phyloP scores from a whole-genome alignment of 2,888 invertebrate species.

The Phengaris alcon region DNA sequence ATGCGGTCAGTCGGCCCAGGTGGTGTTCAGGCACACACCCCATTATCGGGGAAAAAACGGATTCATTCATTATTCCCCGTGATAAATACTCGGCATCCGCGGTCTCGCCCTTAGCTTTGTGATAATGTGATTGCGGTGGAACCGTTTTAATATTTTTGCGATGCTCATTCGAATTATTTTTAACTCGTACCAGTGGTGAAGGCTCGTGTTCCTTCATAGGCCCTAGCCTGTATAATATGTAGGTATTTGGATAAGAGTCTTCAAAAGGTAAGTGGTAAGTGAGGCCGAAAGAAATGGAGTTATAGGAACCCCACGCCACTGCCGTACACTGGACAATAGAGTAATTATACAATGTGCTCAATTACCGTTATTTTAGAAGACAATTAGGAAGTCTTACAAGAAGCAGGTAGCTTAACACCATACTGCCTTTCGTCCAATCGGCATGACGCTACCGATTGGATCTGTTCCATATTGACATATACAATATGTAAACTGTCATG shows the following conservation, averaged over 20 bases:
- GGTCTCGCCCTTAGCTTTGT: slow-evolving; percentile 55
- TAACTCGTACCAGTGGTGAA: neutral
- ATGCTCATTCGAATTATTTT: neutral
- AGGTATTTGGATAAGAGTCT: too few relatives aligned
- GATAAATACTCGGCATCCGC: slow-evolving; percentile 58
- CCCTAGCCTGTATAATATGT: too few relatives aligned
- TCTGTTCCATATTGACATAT: too few relatives aligned
- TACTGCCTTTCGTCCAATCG: too few relatives aligned
- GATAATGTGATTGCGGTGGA: slow-evolving; percentile 61
- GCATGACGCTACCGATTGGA: too few relatives aligned
- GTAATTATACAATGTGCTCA: neutral
- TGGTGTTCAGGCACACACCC: slow-evolving; percentile 42
- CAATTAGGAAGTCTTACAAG: neutral
- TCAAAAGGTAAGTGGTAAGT: too few relatives aligned
- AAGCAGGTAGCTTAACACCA: too few relatives aligned
- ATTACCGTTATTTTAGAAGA: neutral
- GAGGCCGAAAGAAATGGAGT: too few relatives aligned
- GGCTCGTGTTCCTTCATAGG: too few relatives aligned
- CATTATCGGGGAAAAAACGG: slow-evolving; percentile 55
- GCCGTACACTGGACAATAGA: too few relatives aligned
- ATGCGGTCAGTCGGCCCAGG: slow-evolving; percentile 39
- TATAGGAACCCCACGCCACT: too few relatives aligned
- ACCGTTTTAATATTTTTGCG: slow-evolving; percentile 38
- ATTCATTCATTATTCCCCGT: slow-evolving; percentile 57
- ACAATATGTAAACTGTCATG: too few relatives aligned